phyloP scores from a whole-genome alignment of 2,797 vertebrate species.

The Fundulus diaphanus region DNA sequence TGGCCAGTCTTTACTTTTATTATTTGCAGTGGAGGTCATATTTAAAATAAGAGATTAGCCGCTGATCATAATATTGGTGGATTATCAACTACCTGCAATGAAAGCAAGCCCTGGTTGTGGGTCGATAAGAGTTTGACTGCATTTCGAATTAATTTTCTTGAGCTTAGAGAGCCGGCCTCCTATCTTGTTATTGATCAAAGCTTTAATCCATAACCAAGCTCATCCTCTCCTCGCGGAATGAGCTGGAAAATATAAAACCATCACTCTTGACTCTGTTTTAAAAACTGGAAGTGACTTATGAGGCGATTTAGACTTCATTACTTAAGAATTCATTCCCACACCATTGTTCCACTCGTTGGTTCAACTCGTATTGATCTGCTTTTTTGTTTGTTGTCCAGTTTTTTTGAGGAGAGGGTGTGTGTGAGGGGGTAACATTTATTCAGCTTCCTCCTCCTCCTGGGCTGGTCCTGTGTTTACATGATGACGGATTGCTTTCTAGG shows the following conservation, averaged over 20 bases:
- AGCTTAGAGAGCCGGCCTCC: conserved; percentile 87
- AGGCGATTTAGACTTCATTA: conserved; percentile 83
- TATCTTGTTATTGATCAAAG: conserved; percentile 95
- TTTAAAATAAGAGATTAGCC: conserved; percentile 96
- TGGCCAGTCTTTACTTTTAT: conserved; percentile 65
- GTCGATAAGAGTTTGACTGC: conserved; percentile 99
- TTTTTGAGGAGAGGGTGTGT: neutral
- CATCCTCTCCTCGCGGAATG: conserved; percentile 88
- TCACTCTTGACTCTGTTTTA: conserved; percentile 90
- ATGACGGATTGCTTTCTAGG: conserved; percentile 64
- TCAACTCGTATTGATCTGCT: conserved; percentile 41
- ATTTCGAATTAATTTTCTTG: conserved; percentile 98
- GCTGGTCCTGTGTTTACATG: conserved; percentile 66
- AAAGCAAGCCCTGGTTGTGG: conserved; percentile 90
- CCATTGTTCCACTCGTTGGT: conserved; percentile 49
- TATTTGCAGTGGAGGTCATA: conserved; percentile 78
- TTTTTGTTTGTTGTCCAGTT: conserved; percentile 17
- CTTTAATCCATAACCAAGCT: conserved; percentile 98
- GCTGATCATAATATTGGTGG: conserved; percentile 96
- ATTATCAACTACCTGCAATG: conserved; percentile 95
- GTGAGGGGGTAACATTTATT: conserved; percentile 25
- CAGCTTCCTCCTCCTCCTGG: conserved; percentile 38
- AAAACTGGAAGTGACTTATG: conserved; percentile 79
- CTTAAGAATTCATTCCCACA: conserved; percentile 64
- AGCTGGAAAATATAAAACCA: conserved; percentile 87